Evolutionary conservation across 2,797 vertebrate species (phyloP), one percentile per base, ranked within the genome.

Genomic region (Dipus sagitta): DNA sequence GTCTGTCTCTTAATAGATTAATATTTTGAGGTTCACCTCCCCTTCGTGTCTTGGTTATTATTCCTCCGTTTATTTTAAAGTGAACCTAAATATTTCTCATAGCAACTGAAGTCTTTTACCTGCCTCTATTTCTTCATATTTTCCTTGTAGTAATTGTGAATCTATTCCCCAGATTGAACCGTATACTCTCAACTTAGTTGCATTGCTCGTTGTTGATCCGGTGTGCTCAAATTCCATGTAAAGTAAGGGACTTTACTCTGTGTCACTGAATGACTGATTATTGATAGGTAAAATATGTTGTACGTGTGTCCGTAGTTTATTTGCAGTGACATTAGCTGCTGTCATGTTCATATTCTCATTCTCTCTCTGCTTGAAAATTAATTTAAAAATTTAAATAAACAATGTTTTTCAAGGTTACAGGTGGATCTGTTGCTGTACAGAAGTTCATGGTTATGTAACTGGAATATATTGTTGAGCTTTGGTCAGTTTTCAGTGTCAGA

Each of bases 11-110:
- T 54, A 52, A 75, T 26, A 85, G 70, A 82, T 90, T 67, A 54
- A 93, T 78, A 52, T 3, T 30, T 91, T 52, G 68, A 38, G 20
- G 13, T 75, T 74, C 47, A 38, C 28, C n/a, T 81, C 8, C 15
- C 9, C 76, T 90, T 64, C 94, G 52, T 70, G 15, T 71, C 24
- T 6, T 85, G 20, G 34, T 85, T 15, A 79, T n/a, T 14, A 32
- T 82, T 80, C 91, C n/a, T 74, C 18, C 58, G 78, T 90, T 89
- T n/a, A 52, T 91, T 92, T 94, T 80, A 67, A 65, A 78, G 18
- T 75, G 65, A 65, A 65, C 92, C 13, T 84, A 71, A 88, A 70
- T 90, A 64, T 84, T 95, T 88, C 62, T 85, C 72, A 52, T 2
- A 78, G 30, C 17, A 76, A 14, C 42, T 70, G 38, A 92, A 82